Base-by-base conservation (phyloP, 2,113 vertebrate genomes). In the Burhinus oedicnemus region DNA sequence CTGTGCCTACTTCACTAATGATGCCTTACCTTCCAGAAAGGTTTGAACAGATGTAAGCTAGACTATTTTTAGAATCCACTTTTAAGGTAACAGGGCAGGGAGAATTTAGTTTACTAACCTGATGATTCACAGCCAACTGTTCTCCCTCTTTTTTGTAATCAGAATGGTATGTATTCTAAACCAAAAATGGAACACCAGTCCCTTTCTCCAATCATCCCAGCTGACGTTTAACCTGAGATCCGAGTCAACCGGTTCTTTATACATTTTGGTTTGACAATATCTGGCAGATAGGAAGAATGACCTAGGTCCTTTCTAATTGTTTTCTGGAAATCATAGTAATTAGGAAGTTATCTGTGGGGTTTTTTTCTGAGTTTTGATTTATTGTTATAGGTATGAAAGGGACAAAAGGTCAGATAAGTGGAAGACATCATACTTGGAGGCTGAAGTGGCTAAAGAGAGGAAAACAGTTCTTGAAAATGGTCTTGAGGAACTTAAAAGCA, bases 371-470 rank as follows among this genome's bases (percentile, higher is more conserved):
- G 17, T 75, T 87, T 74, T 81, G 27, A n/a, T 60, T 83, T 84
- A 25, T 51, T 61, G 4, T 68, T 60, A 8, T 51, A 6, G 27
- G 7, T 74, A 38, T 74, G 52, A 80, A 81, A 81, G 21, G 16
- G 5, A 38, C 19, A 40, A 23, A 52, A 65, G 9, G 14, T 78
- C 26, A 72, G 26, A 30, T 66, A 80, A 82, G 32, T 79, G 38
- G 23, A 52, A 32, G 58, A 22, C 0, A 0, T 14, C 0, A 0
- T 14, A 8, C 20, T 27, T 78, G 12, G 54, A 76, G 34, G 38
- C 45, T 34, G 6, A 95, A 84, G 27, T 49, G 19, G 13, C 36
- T 81, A 52, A 76, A 42, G 60, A 66, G 21, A 66, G 34, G 36
- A 87, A 84, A 87, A 44, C 7, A 52, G 6, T 64, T 85, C 44